These are phyloP conservation scores for Loris lydekkerianus DNA, from an alignment of 2,797 vertebrate genomes.

Conservation along the genomic window DNA sequence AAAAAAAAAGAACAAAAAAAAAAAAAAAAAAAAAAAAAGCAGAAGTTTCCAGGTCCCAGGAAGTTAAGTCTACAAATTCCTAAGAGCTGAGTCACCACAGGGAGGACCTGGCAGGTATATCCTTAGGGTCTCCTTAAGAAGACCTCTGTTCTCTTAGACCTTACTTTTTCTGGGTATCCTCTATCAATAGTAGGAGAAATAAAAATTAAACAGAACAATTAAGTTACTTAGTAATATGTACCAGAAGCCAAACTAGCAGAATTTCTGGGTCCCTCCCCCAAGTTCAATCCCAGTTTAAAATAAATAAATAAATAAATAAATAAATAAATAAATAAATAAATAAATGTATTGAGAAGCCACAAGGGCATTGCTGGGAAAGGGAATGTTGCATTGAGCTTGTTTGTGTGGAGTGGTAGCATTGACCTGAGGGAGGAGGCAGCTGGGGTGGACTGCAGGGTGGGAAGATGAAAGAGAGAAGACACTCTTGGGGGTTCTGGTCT, in stretches of 20 bases:
- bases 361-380: background rate
- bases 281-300: background rate
- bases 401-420: background rate
- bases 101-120: no score
- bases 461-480: background rate
- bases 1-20: no score
- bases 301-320: background rate
- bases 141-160: no score
- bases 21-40: no score
- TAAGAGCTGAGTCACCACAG: no score
- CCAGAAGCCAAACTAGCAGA: background rate
- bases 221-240: background rate
- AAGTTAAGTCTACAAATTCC: no score
- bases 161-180: no score
- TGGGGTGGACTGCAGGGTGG: no score
- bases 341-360: background rate
- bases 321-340: conserved; percentile 16
- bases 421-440: background rate
- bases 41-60: no score
- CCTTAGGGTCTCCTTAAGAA: no score
- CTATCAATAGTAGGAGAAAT: background rate
- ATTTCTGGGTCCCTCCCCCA: background rate
- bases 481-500: background rate
- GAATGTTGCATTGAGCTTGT: background rate
- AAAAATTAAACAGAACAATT: background rate